Evolutionary conservation across 2,797 vertebrate genomes (phyloP).

Genomic region (Sebastes ruberrimus): DNA sequence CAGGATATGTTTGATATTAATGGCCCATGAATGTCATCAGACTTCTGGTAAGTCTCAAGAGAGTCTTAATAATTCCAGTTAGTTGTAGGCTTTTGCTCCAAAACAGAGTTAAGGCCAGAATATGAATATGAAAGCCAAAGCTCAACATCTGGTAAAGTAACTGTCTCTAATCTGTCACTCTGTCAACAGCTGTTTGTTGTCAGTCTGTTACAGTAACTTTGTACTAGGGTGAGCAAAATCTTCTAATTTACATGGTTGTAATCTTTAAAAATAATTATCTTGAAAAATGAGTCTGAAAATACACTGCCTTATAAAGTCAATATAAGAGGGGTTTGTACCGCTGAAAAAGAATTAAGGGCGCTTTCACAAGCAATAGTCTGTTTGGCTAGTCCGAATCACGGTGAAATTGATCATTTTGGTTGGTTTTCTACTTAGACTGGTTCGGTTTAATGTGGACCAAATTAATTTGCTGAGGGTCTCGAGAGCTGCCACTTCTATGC

Average conservation of each 20-base stretch:
- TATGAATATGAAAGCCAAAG: not conserved
- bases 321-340: not conserved
- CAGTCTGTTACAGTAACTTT: not conserved
- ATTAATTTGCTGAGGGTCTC: too few relatives aligned
- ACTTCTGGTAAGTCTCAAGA: not conserved
- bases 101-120: not conserved
- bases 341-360: not conserved
- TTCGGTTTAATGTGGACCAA: too few relatives aligned
- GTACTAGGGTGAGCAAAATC: not conserved
- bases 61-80: not conserved
- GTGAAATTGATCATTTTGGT: too few relatives aligned
- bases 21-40: not conserved
- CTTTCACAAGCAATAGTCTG: too few relatives aligned
- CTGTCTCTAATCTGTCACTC: not conserved
- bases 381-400: too few relatives aligned
- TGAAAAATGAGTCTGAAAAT: not conserved
- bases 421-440: accelerated
- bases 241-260: not conserved
- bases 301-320: not conserved
- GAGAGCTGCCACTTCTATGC: too few relatives aligned
- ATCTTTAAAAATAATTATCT: not conserved
- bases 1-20: not conserved
- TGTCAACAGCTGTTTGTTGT: not conserved
- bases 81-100: not conserved
- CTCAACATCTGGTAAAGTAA: not conserved